These are phyloP conservation scores for Clitarchus hookeri DNA, from an alignment of 2,888 invertebrate genomes.

Conservation along the genomic window DNA sequence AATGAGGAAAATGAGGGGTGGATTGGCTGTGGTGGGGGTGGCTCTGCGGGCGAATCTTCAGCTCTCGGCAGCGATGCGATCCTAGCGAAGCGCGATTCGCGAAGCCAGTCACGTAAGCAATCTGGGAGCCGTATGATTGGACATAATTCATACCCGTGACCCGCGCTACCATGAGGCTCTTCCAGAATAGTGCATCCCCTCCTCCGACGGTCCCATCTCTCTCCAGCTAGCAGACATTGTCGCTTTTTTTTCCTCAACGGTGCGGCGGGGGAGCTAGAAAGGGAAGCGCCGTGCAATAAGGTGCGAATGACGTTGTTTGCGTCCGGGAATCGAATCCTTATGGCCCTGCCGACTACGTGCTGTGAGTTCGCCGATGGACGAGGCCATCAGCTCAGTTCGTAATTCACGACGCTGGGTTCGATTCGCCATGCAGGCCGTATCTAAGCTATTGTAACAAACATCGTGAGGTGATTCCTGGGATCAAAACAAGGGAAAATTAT, in stretches of 20 bases:
- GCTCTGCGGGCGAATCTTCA: not conserved
- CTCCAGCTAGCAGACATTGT: not conserved
- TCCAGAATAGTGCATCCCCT: not conserved
- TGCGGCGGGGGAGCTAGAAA: not conserved
- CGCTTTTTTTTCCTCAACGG: not conserved
- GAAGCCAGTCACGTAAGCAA: not conserved
- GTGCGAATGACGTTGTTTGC: not conserved
- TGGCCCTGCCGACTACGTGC: not conserved
- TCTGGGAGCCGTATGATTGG: slow-evolving; percentile 14
- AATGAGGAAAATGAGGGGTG: not conserved
- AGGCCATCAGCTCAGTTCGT: not conserved
- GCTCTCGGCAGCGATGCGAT: not conserved
- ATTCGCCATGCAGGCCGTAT: no score
- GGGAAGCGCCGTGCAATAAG: not conserved
- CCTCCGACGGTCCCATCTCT: not conserved
- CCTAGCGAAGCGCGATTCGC: not conserved
- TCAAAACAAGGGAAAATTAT: no score
- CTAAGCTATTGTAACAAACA: no score
- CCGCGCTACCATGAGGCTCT: not conserved
- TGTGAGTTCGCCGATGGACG: not conserved
- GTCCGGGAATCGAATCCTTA: not conserved
- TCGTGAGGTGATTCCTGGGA: no score
- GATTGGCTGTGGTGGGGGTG: not conserved
- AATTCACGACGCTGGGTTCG: no score
- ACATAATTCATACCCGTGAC: not conserved